Base-by-base conservation (phyloP, 2,797 vertebrate genomes). In the Stomatorhinus walkeri region DNA sequence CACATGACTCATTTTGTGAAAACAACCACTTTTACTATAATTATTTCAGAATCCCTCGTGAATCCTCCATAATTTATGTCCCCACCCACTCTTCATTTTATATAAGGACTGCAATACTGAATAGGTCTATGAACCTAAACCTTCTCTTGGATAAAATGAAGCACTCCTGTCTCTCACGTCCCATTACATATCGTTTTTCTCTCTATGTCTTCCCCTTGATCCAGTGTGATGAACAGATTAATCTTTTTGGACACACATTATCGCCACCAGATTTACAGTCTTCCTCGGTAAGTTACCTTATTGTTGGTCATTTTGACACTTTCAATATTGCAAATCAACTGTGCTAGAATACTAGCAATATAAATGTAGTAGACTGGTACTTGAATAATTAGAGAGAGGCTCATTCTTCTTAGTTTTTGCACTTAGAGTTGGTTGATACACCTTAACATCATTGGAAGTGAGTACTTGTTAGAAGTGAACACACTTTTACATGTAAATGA, bases 241-340 rank as follows among this genome's bases (percentile, higher is more conserved):
- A 98, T 93, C 96, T 99, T 90, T 99, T 99, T 95, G 98, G 98
- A 93, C 97, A 95, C 94, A 98, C 99, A 96, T 98, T 98, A 89
- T 99, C 98, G 91, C 98, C 98, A 52, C 98, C 98, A 93, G 97
- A 99, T 93, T 94, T 98, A 91, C 96, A 92, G 94, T 94, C 95
- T 93, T 94, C 97, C 88, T 94, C 96, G 93, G 98, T 99, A 96
- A 98, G 98, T 97, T 36, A 36, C 54, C 22, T 49, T 36, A 84
- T 49, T 49, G 46, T 0, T 46, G 40, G 3, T 86, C 84, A 86
- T 46, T 46, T 22, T 51, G n/a, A 64, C 22, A 64, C 22, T 64
- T 64, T 64, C 59, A 1, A 64, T 64, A 28, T 28, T 64, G 22
- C 22, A 64, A 10, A 64, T 24, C 8, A 64, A 28, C 59, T 24